These are phyloP conservation scores for Enteromius mattozi DNA, from an alignment of 2,797 vertebrate species.

Conservation along the genomic window DNA sequence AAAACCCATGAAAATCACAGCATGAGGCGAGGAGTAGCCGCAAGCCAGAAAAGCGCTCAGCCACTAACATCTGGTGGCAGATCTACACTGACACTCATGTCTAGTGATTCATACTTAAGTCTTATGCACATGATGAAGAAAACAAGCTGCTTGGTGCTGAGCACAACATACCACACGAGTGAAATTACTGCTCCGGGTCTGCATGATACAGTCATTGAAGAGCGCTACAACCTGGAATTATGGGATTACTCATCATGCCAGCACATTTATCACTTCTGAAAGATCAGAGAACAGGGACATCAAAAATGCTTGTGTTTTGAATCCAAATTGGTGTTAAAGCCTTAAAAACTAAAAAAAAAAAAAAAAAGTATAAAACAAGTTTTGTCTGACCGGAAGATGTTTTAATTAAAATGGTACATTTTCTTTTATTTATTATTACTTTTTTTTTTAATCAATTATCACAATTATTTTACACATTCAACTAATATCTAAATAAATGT, in stretches of 20 bases:
- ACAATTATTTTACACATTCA: not conserved
- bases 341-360: not conserved
- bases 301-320: not conserved
- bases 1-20: slow-evolving; percentile 6
- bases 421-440: too few relatives aligned
- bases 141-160: slow-evolving; percentile 26
- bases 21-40: slow-evolving; percentile 17
- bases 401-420: not conserved
- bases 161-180: slow-evolving; percentile 14
- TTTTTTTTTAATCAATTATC: not conserved
- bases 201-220: slow-evolving; percentile 24
- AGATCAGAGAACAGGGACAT: not conserved
- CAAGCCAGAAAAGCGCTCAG: slow-evolving; percentile 1
- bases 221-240: slow-evolving; percentile 25
- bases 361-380: not conserved
- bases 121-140: slow-evolving; percentile 6
- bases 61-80: slow-evolving; percentile 35
- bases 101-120: slow-evolving; percentile 28
- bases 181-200: not conserved
- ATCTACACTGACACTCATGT: not conserved
- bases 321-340: not conserved
- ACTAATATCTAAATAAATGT: not conserved
- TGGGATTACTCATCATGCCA: slow-evolving; percentile 21
- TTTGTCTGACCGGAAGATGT: not conserved
- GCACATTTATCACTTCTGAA: slow-evolving; percentile 24